Conservation (phyloP, 2,113 vertebrate genomes). For the Cryptomyrus ogoouensis region DNA sequence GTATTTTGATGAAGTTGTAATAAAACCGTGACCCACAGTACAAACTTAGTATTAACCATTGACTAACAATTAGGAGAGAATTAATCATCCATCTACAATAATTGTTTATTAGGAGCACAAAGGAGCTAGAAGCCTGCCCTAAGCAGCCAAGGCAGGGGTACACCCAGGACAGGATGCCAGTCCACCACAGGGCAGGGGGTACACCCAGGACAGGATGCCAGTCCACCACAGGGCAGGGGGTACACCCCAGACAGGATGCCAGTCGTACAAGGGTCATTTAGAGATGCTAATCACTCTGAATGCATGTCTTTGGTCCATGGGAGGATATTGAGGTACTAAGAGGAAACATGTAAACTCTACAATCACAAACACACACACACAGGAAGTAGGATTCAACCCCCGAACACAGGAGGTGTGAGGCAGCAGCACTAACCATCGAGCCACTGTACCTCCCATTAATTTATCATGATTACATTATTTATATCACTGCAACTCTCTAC, state of each 20-base stretch:
- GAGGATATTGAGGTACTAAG: background rate
- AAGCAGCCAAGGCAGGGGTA: background rate
- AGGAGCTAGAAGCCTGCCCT: background rate
- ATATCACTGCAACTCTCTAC: background rate
- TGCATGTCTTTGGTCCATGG: background rate
- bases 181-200: background rate
- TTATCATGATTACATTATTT: background rate
- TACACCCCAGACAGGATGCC: no score
- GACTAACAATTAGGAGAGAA: background rate
- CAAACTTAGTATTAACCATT: background rate
- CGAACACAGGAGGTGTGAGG: background rate
- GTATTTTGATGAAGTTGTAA: background rate
- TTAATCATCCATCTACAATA: background rate
- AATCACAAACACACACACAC: background rate
- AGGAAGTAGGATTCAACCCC: background rate
- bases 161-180: background rate
- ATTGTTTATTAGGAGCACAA: background rate
- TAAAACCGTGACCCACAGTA: background rate
- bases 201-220: no score
- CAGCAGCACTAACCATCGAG: background rate
- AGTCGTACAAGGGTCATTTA: background rate
- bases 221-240: no score
- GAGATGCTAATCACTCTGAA: background rate
- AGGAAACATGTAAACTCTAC: background rate
- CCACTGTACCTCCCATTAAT: background rate